Conservation (phyloP, 2,888 invertebrate genomes). For the Petrolisthes manimaculis region DNA sequence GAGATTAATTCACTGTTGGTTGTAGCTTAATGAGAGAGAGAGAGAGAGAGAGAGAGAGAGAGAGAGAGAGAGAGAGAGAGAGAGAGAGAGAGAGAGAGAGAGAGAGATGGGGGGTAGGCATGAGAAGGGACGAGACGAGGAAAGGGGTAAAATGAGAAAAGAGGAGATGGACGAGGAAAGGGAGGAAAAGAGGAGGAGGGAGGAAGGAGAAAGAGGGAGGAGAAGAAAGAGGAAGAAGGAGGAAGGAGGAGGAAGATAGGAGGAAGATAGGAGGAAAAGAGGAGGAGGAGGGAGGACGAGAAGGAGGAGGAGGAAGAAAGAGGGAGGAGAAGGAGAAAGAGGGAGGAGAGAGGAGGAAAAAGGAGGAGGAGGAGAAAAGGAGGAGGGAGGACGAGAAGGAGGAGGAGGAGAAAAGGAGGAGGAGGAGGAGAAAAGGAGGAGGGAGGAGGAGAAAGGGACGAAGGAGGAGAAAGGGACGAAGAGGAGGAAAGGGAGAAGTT, state of each 20-base stretch:
- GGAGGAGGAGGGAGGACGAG: no score
- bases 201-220: no score
- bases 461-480: no score
- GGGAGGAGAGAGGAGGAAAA: neutral
- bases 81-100: neutral
- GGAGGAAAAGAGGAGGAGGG: neutral
- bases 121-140: neutral
- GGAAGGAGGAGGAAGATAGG: slow-evolving; percentile 13
- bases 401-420: neutral
- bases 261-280: no score
- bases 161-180: neutral
- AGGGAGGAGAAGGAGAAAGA: neutral
- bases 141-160: neutral
- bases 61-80: neutral
- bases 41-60: slow-evolving; percentile 15
- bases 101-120: neutral
- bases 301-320: neutral
- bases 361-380: neutral
- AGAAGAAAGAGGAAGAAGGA: neutral
- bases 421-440: no score
- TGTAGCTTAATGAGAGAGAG: slow-evolving; percentile 4
- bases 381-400: neutral
- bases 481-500: no score
- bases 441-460: no score
- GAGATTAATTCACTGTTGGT: neutral